Evolutionary conservation across 2,888 invertebrate species (phyloP), one percentile per base, ranked within the genome.

Genomic region (Sphaeridia pumilis): DNA sequence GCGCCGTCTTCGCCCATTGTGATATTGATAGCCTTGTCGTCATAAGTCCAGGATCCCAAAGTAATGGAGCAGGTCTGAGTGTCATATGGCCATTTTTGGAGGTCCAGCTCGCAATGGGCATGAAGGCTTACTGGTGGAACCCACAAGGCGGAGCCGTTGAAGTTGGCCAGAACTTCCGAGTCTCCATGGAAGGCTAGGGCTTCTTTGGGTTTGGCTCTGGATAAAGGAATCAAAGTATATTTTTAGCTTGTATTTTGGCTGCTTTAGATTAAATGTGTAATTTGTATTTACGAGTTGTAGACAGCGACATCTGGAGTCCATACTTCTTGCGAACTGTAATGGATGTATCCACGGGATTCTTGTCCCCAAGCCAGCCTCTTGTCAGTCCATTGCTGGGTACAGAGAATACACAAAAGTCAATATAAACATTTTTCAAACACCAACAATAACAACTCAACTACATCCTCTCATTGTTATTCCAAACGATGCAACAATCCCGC

Each of bases 21-120:
- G 14, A 42, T 21, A 28, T 52, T 52, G 22, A 52, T 46, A 3
- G 34, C 31, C 12, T 26, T 75, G 0, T 76, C 75, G 49, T 74
- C 74, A 66, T 81, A 77, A 0, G 79, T 77, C 78, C 85, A 81
- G 0, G 86, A 84, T 1, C 84, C 84, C 57, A 87, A 77, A 65
- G 76, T 76, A 56, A 87, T 70, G 35, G 68, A 66, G 64, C 83
- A 83, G 0, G 67, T 70, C 67, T 87, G 87, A 5, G 71, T 70
- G 69, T 87, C 87, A 45, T 74, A 77, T 0, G 87, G 87, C 87
- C 87, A 88, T 56, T 75, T 71, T n/a, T 73, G 70, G 51, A 87
- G 72, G 67, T 86, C 77, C 25, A 78, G 67, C 50, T 80, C 77
- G 65, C 80, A 81, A 64, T 78, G 76, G n/a, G 76, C 73, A 0